Evolutionary conservation across 2,113 vertebrate species (phyloP).

Genomic region (Oreamnos americanus): DNA sequence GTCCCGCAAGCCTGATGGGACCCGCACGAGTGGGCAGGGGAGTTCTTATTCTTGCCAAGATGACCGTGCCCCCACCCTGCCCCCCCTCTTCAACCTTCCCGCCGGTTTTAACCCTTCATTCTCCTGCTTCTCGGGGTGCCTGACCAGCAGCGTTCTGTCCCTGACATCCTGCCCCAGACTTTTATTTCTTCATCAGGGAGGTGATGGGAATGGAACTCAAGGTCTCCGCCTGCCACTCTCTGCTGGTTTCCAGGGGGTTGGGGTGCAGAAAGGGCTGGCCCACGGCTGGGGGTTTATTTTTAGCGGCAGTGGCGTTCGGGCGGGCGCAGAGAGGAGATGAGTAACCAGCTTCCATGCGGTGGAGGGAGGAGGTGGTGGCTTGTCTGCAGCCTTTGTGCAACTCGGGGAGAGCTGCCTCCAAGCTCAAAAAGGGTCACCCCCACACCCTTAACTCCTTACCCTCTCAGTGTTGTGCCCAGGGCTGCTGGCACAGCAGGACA

Average conservation of each 20-base stretch:
- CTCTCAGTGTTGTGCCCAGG: neutral
- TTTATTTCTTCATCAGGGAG: neutral
- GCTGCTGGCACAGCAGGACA: neutral
- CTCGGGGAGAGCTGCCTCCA: constrained; percentile 21
- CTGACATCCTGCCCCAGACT: constrained; percentile 17
- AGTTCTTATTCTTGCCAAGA: constrained; percentile 38
- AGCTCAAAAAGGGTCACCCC: neutral
- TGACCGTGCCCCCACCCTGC: neutral
- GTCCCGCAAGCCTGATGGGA: constrained; percentile 39
- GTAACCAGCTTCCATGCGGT: constrained; percentile 74
- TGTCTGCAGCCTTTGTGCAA: constrained; percentile 54
- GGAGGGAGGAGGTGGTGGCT: constrained; percentile 63
- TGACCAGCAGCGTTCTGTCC: neutral
- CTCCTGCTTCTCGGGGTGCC: constrained; percentile 17
- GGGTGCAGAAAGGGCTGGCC: constrained; percentile 68
- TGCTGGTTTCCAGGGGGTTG: constrained; percentile 69
- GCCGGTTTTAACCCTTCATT: constrained; percentile 61
- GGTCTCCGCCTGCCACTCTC: constrained; percentile 62
- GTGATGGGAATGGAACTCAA: constrained; percentile 49
- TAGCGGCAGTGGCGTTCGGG: constrained; percentile 64
- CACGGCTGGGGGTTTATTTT: constrained; percentile 69
- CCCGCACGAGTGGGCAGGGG: neutral
- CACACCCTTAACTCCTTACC: neutral
- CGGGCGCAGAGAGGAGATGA: constrained; percentile 75
- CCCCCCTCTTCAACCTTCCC: constrained; percentile 45